Percentiles rank a stretch among this genome's conserved stretches.
These are phyloP conservation scores for Pampus argenteus DNA, from an alignment of 2,797 vertebrate genomes.

Conservation along the genomic window DNA sequence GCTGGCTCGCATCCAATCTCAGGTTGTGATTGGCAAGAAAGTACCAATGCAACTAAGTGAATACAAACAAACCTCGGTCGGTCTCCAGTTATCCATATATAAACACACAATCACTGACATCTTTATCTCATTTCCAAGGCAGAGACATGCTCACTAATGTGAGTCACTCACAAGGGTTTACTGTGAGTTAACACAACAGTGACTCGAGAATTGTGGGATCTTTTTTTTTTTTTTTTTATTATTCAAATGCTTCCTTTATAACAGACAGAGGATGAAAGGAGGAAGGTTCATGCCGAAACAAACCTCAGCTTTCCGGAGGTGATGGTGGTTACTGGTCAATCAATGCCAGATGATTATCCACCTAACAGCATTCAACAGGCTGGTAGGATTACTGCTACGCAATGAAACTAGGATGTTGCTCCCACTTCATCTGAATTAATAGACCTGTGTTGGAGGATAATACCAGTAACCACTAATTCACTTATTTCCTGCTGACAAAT, in stretches of 20 bases:
- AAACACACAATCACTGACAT: slow-evolving; percentile 27
- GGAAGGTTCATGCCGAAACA: slow-evolving; percentile 17
- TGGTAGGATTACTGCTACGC: not conserved
- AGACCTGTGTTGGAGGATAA: not conserved
- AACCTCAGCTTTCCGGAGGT: slow-evolving; percentile 28
- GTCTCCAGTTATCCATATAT: slow-evolving; percentile 26
- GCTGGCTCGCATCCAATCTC: slow-evolving; percentile 47
- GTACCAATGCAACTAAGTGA: slow-evolving; percentile 32
- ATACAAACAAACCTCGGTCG: slow-evolving; percentile 33
- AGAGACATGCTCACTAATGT: slow-evolving; percentile 8
- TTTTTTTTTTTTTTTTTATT: slow-evolving; percentile 5
- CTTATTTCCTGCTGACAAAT: slow-evolving; percentile 9
- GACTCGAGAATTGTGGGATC: slow-evolving; percentile 34
- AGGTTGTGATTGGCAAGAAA: slow-evolving; percentile 64
- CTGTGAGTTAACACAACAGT: slow-evolving; percentile 17
- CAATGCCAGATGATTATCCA: slow-evolving; percentile 19
- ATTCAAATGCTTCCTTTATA: slow-evolving; percentile 4
- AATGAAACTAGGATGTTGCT: not conserved
- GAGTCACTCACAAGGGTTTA: slow-evolving; percentile 27
- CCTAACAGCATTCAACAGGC: not conserved
- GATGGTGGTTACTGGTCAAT: slow-evolving; percentile 24
- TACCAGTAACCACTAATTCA: not conserved
- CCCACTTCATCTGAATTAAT: not conserved
- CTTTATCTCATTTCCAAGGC: slow-evolving; percentile 14
- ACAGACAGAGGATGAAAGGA: slow-evolving; percentile 24